phyloP scores from a whole-genome alignment of 1,140 invertebrate genomes.

The Maniola jurtina region DNA sequence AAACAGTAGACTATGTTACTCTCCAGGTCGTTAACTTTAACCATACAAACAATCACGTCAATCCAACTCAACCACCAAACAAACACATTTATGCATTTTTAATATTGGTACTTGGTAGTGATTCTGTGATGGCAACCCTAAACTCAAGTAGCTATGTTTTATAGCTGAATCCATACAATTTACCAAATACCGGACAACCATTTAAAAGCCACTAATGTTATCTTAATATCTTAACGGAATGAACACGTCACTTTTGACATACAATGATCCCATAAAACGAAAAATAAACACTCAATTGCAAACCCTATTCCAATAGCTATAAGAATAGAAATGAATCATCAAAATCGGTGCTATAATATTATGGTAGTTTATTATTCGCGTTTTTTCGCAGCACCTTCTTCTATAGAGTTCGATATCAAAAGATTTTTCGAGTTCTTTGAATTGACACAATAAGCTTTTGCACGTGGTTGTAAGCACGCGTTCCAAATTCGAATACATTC shows the following conservation, averaged over 20 bases:
- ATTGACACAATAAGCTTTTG: slow-evolving; percentile 53
- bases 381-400: slow-evolving; percentile 59
- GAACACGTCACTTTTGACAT: slow-evolving; percentile 58
- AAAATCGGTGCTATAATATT: slow-evolving; percentile 40
- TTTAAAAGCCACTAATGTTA: slow-evolving; percentile 77
- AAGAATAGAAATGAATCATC: slow-evolving; percentile 5
- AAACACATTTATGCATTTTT: no score
- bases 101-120: no score
- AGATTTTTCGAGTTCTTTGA: slow-evolving; percentile 53
- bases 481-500: slow-evolving; percentile 37
- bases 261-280: slow-evolving; percentile 20
- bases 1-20: no score
- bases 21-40: no score
- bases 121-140: neutral
- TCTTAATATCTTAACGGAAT: slow-evolving; percentile 67
- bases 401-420: slow-evolving; percentile 49
- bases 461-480: slow-evolving; percentile 64
- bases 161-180: slow-evolving; percentile 48
- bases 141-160: slow-evolving; percentile 22
- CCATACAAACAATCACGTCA: no score
- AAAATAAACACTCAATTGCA: slow-evolving; percentile 19
- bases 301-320: slow-evolving; percentile 30
- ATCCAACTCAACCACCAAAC: no score
- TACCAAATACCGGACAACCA: slow-evolving; percentile 57
- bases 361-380: slow-evolving; percentile 55